Base-by-base conservation (phyloP, 2,888 invertebrate species). In the Hyalella azteca region DNA sequence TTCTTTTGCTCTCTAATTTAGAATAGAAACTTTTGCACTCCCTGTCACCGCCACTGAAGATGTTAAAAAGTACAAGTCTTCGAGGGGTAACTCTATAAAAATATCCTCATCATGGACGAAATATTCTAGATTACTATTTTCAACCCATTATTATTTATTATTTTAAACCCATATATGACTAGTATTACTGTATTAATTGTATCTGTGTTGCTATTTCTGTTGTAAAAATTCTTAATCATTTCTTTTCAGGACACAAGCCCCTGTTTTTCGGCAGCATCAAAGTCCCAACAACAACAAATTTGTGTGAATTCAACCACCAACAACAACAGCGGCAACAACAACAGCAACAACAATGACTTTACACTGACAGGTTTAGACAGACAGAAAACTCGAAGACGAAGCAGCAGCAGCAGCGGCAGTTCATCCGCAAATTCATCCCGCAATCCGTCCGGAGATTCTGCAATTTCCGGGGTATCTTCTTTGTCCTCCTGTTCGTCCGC, bases 371-470 rank as follows among this genome's bases (percentile, higher is more conserved):
- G n/a, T 41, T 29, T 45, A 36, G 73, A 66, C 60, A 60, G 22
- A 36, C 75, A 75, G 45, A 75, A 75, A 22, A 22, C 45, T 7
- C 29, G 75, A 19, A 22, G 73, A 15, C 40, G 45, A 2, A 40
- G 50, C 79, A 40, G 73, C 50, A 50, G 39, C 79, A 73, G 79
- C 73, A 75, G 50, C 73, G 39, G 73, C 32, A 26, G 39, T 50
- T 49, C 73, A 49, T 45, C 41, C 1, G 45, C 41, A n/a, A 75
- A 41, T 45, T 54, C 77, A 13, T 81, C 82, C 1, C 79, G 83
- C 41, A 81, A 83, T 29, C 81, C 83, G 11, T 84, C 84, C 2
- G 82, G 82, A 19, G 82, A 82, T 39, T 73, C 79, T 13, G 36
- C 73, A 7, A 40, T 75, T 9, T 75, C 75, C 7, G 75, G 75